Base-by-base conservation (phyloP, 2,113 vertebrate species). In the Geococcyx californianus region DNA sequence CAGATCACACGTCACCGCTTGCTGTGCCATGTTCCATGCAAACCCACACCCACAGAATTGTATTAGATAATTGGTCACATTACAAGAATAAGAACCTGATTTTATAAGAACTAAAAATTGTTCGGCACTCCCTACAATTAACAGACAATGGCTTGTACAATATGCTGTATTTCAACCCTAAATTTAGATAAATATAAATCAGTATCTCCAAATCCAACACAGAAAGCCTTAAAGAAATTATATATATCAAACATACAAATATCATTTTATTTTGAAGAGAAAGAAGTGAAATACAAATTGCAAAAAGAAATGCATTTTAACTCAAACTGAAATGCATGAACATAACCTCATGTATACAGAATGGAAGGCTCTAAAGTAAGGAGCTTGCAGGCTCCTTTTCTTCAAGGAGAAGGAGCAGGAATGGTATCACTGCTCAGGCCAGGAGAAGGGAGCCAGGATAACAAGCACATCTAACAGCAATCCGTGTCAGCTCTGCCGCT, bases 111-210 rank as follows among this genome's bases (percentile, higher is more conserved):
- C 84, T 84, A 62, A 92, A 94, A 95, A 90, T 38, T 59, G 76
- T 52, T 86, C 76, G 29, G 56, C 54, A 19, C 66, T 76, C 90
- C 86, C 94, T 82, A 49, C 85, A 90, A 93, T 95, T 96, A 93
- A 82, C 84, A 84, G 64, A 92, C 88, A 97, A 94, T 58, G 44
- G 83, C 54, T 78, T 1, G 45, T 75, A 68, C 58, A 78, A 40
- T 86, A 81, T 1, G 9, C 83, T 92, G 64, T 14, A 90, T 67
- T 89, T 92, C 76, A 87, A 34, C 56, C 82, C 85, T 66, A 89
- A 87, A 86, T 90, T 93, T 93, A 93, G 94, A 96, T 91, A 68
- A 87, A 47, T 70, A 73, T 23, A 91, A 96, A 97, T 91, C 64
- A 62, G 24, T 63, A 76, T 81, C 34, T 94, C 74, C 60, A 93